Percentiles rank a stretch among this genome's conserved stretches.
Evolutionary conservation across 2,113 vertebrate genomes (phyloP).

Genomic region (Noturus placidus): DNA sequence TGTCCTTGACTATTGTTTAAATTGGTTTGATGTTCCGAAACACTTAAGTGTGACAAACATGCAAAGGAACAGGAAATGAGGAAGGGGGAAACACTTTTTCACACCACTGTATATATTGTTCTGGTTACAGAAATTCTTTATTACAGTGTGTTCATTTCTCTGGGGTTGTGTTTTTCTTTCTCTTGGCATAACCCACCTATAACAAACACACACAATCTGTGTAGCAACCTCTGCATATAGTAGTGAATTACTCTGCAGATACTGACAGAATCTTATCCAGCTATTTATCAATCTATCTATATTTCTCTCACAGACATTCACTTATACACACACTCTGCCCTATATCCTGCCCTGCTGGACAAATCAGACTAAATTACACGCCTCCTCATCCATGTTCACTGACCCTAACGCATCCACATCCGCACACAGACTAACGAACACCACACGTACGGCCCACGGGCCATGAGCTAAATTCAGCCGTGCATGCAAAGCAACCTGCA

Average conservation of each 20-base stretch:
- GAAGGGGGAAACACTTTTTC: no score
- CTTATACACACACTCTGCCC: neutral
- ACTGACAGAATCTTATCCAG: neutral
- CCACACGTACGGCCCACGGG: neutral
- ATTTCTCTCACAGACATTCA: neutral
- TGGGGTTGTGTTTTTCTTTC: constrained; percentile 1
- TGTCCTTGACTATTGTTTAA: no score
- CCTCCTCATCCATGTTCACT: constrained; percentile 29
- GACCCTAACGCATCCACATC: constrained; percentile 12
- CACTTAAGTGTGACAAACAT: no score
- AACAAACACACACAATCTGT: neutral
- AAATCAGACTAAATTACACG: constrained; percentile 9
- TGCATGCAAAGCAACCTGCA: constrained; percentile 27
- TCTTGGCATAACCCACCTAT: neutral
- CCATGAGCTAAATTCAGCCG: constrained; percentile 19
- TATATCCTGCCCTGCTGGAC: constrained; percentile 5
- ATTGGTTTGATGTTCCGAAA: no score
- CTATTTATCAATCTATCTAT: neutral
- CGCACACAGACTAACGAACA: neutral
- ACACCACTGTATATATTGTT: constrained; percentile 24
- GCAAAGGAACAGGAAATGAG: no score
- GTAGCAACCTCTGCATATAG: neutral
- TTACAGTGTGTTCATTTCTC: constrained; percentile 10
- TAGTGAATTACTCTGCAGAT: neutral
- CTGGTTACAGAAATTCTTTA: constrained; percentile 14